Evolutionary conservation across 37 sponge, comb jelly and placozoan species (phyloP).

Genomic region (Theonella swinhoei): DNA sequence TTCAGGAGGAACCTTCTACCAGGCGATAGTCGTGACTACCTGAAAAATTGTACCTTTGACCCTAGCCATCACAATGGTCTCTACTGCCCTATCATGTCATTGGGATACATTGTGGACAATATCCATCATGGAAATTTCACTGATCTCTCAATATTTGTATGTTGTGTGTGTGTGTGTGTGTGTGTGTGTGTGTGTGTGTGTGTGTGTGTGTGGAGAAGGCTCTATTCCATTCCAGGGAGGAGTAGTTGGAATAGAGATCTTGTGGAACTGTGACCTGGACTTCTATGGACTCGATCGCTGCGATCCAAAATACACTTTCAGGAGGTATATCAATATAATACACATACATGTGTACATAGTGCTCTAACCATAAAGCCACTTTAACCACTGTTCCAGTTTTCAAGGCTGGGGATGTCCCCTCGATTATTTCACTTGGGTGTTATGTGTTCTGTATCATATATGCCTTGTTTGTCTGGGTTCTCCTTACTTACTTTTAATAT

Average conservation of each 20-base stretch:
- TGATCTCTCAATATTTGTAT: conserved; percentile 33
- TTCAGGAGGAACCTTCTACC: conserved; percentile 40
- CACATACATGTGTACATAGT: conserved; percentile 10
- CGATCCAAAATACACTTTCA: conserved; percentile 49
- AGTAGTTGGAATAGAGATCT: conserved; percentile 65
- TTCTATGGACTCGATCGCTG: conserved; percentile 23
- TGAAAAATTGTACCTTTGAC: conserved; percentile 42
- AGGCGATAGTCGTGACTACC: not conserved
- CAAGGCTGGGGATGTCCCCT: too few relatives aligned
- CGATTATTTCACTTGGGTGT: too few relatives aligned
- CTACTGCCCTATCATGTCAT: conserved; percentile 70
- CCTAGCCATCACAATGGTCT: not conserved
- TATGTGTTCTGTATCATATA: too few relatives aligned
- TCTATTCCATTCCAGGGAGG: conserved; percentile 43
- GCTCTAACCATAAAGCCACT: too few relatives aligned
- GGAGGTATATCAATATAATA: conserved; percentile 58
- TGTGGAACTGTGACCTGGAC: conserved; percentile 67
- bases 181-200: conserved; percentile 31
- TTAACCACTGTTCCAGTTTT: too few relatives aligned
- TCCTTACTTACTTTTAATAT: too few relatives aligned
- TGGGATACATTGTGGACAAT: conserved; percentile 60
- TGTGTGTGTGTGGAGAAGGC: conserved; percentile 5
- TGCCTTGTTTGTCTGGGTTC: too few relatives aligned
- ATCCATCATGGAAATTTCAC: conserved; percentile 21
- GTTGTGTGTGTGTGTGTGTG: conserved; percentile 7